Conservation (phyloP, 2,113 vertebrate species). For the Tachysurus vachellii region DNA sequence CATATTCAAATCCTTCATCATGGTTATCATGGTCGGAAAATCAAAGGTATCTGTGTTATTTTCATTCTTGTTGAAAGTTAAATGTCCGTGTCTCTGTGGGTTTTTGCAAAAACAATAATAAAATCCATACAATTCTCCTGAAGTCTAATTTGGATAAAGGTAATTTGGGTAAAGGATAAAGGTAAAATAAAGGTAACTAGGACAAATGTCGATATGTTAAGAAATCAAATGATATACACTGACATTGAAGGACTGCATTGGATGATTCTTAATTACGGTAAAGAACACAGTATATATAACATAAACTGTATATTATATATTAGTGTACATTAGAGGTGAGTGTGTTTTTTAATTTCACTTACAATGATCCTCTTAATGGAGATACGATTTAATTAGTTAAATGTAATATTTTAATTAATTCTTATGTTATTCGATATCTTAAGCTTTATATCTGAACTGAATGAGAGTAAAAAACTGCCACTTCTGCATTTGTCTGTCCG, state of each 20-base stretch:
- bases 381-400: neutral
- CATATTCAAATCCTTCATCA: neutral
- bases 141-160: neutral
- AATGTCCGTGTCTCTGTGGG: neutral
- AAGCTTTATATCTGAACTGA: neutral
- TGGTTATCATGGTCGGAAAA: slow-evolving; percentile 7
- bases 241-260: neutral
- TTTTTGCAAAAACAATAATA: neutral
- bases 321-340: neutral
- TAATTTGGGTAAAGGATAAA: no score
- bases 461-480: neutral
- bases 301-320: neutral
- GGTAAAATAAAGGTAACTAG: neutral
- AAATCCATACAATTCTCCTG: neutral
- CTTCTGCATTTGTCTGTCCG: neutral
- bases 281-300: neutral
- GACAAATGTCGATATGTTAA: neutral
- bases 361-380: neutral
- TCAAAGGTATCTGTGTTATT: slow-evolving; percentile 1
- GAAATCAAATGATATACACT: neutral
- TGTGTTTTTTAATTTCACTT: neutral
- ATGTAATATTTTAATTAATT: neutral
- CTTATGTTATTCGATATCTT: neutral
- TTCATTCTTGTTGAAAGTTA: neutral
- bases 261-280: neutral